Conservation (phyloP, 2,888 invertebrate species). For the Drosophila koepferae region DNA sequence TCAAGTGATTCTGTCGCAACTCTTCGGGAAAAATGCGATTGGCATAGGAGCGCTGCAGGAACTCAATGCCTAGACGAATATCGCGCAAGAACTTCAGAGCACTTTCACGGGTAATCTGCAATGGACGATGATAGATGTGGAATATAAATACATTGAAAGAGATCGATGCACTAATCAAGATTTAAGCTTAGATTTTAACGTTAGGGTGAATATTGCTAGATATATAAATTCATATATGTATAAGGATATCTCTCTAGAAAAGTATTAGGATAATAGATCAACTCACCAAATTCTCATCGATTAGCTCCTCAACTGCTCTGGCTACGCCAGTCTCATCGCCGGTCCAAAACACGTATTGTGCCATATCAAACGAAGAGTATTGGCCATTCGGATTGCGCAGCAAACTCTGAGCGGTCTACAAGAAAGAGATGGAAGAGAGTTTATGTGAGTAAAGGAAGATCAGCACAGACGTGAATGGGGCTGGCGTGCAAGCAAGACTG, state of each 20-base stretch:
- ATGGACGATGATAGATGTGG: not conserved
- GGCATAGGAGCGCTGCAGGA: slow-evolving; percentile 87
- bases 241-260: not conserved
- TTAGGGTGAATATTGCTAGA: not conserved
- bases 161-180: too few species aligned
- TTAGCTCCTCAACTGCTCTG: slow-evolving; percentile 90
- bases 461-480: not conserved
- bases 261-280: too few species aligned
- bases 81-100: slow-evolving; percentile 91
- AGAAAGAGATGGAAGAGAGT: slow-evolving; percentile 9
- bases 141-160: not conserved
- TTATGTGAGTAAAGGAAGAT: not conserved
- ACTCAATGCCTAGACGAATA: slow-evolving; percentile 91
- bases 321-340: slow-evolving; percentile 93
- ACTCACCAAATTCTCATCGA: slow-evolving; percentile 90
- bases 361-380: slow-evolving; percentile 92
- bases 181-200: too few species aligned
- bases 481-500: slow-evolving; percentile 14
- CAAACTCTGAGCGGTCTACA: slow-evolving; percentile 85
- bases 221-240: not conserved
- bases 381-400: slow-evolving; percentile 87
- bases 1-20: slow-evolving; percentile 81
- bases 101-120: slow-evolving; percentile 90
- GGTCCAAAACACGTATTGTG: slow-evolving; percentile 93
- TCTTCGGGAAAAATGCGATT: slow-evolving; percentile 83